Evolutionary conservation across 2,888 invertebrate species (phyloP), one percentile per base, ranked within the genome.

Genomic region (Brachypterus glaber): DNA sequence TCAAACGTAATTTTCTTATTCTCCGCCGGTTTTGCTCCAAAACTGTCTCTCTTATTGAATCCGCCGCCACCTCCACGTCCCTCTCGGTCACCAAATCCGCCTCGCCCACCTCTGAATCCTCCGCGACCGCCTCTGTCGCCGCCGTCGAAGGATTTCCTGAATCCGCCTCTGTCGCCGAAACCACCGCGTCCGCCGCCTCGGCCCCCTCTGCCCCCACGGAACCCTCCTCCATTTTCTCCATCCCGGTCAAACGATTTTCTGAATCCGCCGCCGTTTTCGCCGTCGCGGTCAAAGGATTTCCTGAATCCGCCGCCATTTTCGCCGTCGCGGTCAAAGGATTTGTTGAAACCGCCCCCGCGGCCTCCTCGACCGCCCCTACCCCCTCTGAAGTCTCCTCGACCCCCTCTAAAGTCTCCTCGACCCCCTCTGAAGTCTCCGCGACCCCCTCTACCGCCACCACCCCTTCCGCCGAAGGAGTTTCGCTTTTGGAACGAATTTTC

Each of bases 1-100:
- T 63, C 79, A 60, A 83, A 83, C 37, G 71, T 75, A 41, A 82
- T 83, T 68, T 83, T 84, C 69, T 83, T 85, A 63, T 84, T 85
- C 63, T 79, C 76, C 42, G 63, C 48, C n/a, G 72, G 44, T 41
- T 59, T 54, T 18, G 53, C 47, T n/a, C 43, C 68, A 66, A 69
- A 76, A 51, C 77, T 80, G 57, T 78, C 76, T 56, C 76, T 74
- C 56, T 77, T 75, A 53, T 76, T 73, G 56, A 76, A 76, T 52
- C 70, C 72, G 29, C 71, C 59, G 4, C 62, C 58, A 29, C 59
- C 32, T 17, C 34, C 36, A n/a, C 39, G 53, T 47, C 59, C 57
- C 13, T 49, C 55, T 12, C 53, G 52, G 18, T 53, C 55, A 9
- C 55, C 52, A 17, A 53, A 52, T 30, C 59, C 61, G 7, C 55